Evolutionary conservation across 2,888 invertebrate genomes (phyloP).

Genomic region (Trisateles emortualis): DNA sequence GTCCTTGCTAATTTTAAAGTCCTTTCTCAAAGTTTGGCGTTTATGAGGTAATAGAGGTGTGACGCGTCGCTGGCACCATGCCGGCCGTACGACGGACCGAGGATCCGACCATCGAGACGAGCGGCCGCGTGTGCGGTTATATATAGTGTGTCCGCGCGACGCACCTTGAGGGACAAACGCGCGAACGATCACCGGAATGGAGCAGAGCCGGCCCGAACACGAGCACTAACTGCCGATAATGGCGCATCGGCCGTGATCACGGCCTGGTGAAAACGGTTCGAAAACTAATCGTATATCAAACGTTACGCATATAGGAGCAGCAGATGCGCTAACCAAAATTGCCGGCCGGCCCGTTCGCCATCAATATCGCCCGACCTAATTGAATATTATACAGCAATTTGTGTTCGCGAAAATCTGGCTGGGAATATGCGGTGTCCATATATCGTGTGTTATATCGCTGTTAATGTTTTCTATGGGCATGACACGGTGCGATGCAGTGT

Average conservation of each 20-base stretch:
- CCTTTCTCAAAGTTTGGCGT: conserved; percentile 82
- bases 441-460: conserved; percentile 72
- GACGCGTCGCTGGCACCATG: conserved; percentile 83
- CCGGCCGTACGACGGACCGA: conserved; percentile 80
- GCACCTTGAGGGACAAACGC: conserved; percentile 75
- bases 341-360: conserved; percentile 70
- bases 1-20: conserved; percentile 86
- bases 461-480: conserved; percentile 79
- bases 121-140: conserved; percentile 57
- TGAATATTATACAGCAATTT: conserved; percentile 86
- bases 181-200: conserved; percentile 43
- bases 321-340: conserved; percentile 84
- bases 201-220: conserved; percentile 27
- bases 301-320: conserved; percentile 62
- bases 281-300: conserved; percentile 84
- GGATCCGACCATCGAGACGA: conserved; percentile 73
- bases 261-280: conserved; percentile 57
- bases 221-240: conserved; percentile 36
- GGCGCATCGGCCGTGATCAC: conserved; percentile 44
- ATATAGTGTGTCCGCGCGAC: conserved; percentile 60
- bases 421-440: conserved; percentile 81
- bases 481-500: conserved; percentile 71
- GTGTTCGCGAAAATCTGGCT: conserved; percentile 85
- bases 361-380: conserved; percentile 83
- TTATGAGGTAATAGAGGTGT: conserved; percentile 82